A percentile compares a stretch with the other conserved stretches of the same genome.
phyloP scores from a whole-genome alignment of 1,140 invertebrate genomes.

The Teleopsis dalmanni region DNA sequence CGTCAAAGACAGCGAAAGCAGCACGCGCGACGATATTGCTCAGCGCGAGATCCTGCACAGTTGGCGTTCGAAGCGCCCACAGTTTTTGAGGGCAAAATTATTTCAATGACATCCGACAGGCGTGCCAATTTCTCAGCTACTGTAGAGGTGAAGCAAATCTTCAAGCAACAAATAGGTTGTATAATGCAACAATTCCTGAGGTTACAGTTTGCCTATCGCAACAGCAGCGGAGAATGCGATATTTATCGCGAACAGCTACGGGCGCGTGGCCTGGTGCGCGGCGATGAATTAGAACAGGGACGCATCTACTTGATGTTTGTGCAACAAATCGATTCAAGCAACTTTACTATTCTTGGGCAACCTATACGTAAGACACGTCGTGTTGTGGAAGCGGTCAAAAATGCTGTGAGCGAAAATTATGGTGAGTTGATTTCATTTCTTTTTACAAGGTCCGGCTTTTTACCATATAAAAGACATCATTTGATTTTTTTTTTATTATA shows the following conservation, averaged over 20 bases:
- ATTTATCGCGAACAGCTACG: conserved; percentile 35
- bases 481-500: too few species aligned
- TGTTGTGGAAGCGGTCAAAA: conserved; percentile 48
- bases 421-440: conserved; percentile 52
- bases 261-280: conserved; percentile 46
- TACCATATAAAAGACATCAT: too few species aligned
- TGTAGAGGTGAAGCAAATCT: conserved; percentile 56
- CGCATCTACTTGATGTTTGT: conserved; percentile 60
- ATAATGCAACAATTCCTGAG: conserved; percentile 42
- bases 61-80: conserved; percentile 54
- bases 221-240: conserved; percentile 40
- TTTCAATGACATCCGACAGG: conserved; percentile 52
- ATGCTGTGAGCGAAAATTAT: conserved; percentile 51
- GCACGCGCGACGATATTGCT: conserved; percentile 48
- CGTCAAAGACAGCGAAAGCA: conserved; percentile 19
- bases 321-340: conserved; percentile 56
- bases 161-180: conserved; percentile 52
- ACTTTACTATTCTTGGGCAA: conserved; percentile 57
- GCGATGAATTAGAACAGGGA: conserved; percentile 53
- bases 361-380: conserved; percentile 52
- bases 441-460: too few species aligned
- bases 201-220: conserved; percentile 33
- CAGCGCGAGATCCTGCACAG: conserved; percentile 53
- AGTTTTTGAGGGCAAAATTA: conserved; percentile 57
- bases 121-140: conserved; percentile 56